Evolutionary conservation across 2,888 invertebrate species (phyloP).

Genomic region (Drosophila multiciliata): DNA sequence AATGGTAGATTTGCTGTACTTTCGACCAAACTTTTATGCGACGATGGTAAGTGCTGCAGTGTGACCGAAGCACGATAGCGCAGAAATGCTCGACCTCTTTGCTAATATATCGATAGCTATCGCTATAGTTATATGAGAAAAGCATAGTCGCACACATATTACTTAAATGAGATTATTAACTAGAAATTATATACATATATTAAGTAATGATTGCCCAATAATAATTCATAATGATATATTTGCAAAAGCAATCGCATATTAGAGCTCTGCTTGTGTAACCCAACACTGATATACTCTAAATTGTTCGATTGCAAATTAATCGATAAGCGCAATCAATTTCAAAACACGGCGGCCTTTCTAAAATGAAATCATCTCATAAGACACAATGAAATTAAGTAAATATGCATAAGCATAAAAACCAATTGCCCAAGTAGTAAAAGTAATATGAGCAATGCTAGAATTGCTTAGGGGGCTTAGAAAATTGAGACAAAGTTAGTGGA

Average conservation of each 20-base stretch:
- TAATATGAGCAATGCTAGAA: constrained; percentile 6
- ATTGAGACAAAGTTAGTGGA: constrained; percentile 8
- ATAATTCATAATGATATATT: neutral
- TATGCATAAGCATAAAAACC: constrained; percentile 3
- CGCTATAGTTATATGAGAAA: neutral
- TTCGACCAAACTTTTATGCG: constrained; percentile 45
- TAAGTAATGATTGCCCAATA: neutral
- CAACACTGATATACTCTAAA: constrained; percentile 19
- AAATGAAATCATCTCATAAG: neutral
- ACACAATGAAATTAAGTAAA: neutral
- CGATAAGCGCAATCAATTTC: constrained; percentile 15
- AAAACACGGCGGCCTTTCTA: constrained; percentile 3
- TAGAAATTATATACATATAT: neutral
- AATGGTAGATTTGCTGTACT: constrained; percentile 49
- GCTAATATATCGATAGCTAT: constrained; percentile 22
- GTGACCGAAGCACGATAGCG: constrained; percentile 14
- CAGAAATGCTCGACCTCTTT: neutral
- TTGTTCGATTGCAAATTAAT: neutral
- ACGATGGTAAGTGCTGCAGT: constrained; percentile 35
- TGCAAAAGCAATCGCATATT: rapidly evolving
- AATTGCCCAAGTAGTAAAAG: neutral
- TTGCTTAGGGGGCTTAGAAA: neutral
- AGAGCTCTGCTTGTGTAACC: neutral
- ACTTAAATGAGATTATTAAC: neutral
- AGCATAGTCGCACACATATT: neutral